phyloP scores from a whole-genome alignment of 2,113 vertebrate species.

The Stegostoma tigrinum region DNA sequence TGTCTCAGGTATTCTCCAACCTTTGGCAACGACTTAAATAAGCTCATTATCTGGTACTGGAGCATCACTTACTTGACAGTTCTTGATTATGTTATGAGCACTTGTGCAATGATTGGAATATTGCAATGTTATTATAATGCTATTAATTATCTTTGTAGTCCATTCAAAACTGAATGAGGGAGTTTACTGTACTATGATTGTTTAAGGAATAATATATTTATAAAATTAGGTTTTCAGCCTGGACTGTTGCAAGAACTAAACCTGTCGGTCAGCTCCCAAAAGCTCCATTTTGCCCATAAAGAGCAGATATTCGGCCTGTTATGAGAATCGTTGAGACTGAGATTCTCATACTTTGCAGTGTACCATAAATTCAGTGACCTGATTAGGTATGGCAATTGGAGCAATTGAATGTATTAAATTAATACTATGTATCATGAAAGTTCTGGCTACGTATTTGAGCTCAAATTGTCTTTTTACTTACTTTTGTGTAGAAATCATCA shows the following conservation, averaged over 20 bases:
- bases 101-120: not conserved
- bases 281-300: not conserved
- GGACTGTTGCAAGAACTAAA: not conserved
- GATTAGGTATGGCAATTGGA: not conserved
- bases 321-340: not conserved
- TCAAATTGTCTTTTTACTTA: not conserved
- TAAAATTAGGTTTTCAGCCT: not conserved
- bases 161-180: not conserved
- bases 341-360: not conserved
- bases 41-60: not conserved
- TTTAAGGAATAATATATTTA: not conserved
- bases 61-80: not conserved
- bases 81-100: not conserved
- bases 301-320: no score
- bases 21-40: not conserved
- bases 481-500: not conserved
- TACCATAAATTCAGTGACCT: not conserved
- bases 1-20: slow-evolving; percentile 73
- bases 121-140: not conserved
- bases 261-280: not conserved
- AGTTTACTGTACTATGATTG: not conserved
- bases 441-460: not conserved
- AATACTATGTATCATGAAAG: not conserved
- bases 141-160: not conserved
- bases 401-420: not conserved